Base-by-base conservation (phyloP, 1,140 invertebrate species). In the Sarcophaga bullata region DNA sequence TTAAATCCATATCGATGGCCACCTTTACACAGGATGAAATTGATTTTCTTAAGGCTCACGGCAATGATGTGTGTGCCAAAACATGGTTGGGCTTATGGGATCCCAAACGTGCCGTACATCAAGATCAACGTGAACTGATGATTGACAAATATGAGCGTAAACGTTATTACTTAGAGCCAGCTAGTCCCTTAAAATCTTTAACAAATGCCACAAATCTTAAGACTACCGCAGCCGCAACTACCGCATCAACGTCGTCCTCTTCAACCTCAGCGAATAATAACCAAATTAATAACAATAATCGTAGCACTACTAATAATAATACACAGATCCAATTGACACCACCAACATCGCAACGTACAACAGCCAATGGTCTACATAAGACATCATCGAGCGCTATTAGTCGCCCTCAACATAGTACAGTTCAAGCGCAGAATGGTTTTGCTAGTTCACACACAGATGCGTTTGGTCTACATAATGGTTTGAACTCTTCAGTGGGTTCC, bases 1-100 rank as follows among this genome's bases (percentile, higher is more conserved):
- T 99, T 48, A 99, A 99, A 91, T 99, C 98, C 52, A 99, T 99
- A 86, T 98, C 98, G 8, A 99, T 99, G 98, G 97, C 98, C 68
- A 98, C 96, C 86, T 99, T 99, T 91, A 98, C 95, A 83, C 93
- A 95, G 84, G 98, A 99, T 85, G 98, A 99, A 92, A 95, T 99
- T 88, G 97, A 98, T 90, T 95, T 96, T 87, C 93, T 99, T 84
- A 95, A 95, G 92, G 92, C 93, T 82, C 94, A 95, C 91, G 98
- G 98, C 84, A 99, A 99, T 91, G 97, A 98, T 92, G 95, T 96
- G 87, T 98, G 97, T 90, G 93, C 94, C 86, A 95, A 94, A 90
- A 95, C 97, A 83, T 99, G 97, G 97, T 91, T 99, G 83, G 97
- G 96, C 6, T 91, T 97, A 58, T 95, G 95, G 91, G 95, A 96